These are phyloP conservation scores for Lomographa bimaculata DNA, from an alignment of 2,888 invertebrate species.

Conservation along the genomic window DNA sequence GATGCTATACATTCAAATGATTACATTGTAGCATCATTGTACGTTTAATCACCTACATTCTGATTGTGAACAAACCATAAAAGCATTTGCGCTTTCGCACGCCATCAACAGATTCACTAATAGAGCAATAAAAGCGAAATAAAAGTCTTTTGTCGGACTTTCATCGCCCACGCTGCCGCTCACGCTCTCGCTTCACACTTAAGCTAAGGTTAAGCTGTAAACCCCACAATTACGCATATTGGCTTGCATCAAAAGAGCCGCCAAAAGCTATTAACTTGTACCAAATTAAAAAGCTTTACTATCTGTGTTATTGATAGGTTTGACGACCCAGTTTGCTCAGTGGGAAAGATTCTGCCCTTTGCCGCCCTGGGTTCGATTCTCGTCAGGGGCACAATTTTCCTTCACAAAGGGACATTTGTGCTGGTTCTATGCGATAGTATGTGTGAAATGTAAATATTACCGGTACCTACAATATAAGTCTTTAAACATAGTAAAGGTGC, in stretches of 20 bases:
- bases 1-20: no score
- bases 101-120: constrained; percentile 15
- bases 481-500: no score
- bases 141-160: constrained; percentile 29
- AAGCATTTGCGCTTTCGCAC: constrained; percentile 15
- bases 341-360: no score
- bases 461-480: no score
- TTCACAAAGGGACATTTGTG: no score
- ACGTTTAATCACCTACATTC: no score
- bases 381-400: no score
- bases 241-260: constrained; percentile 73
- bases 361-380: no score
- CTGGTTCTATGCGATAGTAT: no score
- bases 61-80: constrained; percentile 15
- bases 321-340: no score
- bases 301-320: constrained; percentile 42
- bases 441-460: no score
- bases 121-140: constrained; percentile 25
- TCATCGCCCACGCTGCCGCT: constrained; percentile 34
- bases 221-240: constrained; percentile 82
- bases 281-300: constrained; percentile 69
- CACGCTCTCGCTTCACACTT: constrained; percentile 44
- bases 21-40: no score
- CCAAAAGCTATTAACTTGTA: constrained; percentile 61
- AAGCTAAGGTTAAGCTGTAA: constrained; percentile 57